Evolutionary conservation across 2,113 vertebrate species (phyloP), one percentile per base, ranked within the genome.

Genomic region (Aix galericulata): DNA sequence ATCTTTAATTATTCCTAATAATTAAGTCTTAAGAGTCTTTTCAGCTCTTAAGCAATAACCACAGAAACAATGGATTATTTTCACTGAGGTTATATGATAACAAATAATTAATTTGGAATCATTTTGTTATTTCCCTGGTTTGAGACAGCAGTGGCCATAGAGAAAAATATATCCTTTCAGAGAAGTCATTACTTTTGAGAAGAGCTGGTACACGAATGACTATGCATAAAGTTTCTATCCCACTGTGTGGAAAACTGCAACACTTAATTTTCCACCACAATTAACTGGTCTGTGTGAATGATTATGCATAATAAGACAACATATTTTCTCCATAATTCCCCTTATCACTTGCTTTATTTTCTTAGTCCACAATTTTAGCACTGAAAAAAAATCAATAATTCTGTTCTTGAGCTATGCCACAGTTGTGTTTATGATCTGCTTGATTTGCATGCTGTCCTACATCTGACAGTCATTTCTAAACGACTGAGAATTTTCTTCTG

Each of bases 391-490:
- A 78, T 87, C 38, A 60, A 72, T 52, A 94, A 67, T 89, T 75
- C 38, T 84, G 8, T 46, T 93, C 62, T 38, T 55, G 40, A 84
- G 69, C 52, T 75, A 3, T 81, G 52, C 42, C 46, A 56, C 21
- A 12, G 18, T 72, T 84, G 81, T 1, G 1, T 78, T 86, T 72
- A 38, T 63, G 58, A 75, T 91, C 48, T 64, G 60, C 66, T 93
- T 2, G 2, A 82, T 94, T 87, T 93, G 42, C 84, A 72, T 72
- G 48, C 74, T 89, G 87, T 72, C 69, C 91, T 94, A 95, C 32
- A 96, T 95, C 93, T 96, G 94, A 84, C 94, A 93, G 91, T 96
- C 93, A 95, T 82, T 89, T 40, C 17, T 52, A 64, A 89, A 78
- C 0, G 9, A 95, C 12, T 92, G 84, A 96, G 78, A 84, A 94